Evolutionary conservation across 2,888 invertebrate species (phyloP).

Genomic region (Quadroppia sp.): DNA sequence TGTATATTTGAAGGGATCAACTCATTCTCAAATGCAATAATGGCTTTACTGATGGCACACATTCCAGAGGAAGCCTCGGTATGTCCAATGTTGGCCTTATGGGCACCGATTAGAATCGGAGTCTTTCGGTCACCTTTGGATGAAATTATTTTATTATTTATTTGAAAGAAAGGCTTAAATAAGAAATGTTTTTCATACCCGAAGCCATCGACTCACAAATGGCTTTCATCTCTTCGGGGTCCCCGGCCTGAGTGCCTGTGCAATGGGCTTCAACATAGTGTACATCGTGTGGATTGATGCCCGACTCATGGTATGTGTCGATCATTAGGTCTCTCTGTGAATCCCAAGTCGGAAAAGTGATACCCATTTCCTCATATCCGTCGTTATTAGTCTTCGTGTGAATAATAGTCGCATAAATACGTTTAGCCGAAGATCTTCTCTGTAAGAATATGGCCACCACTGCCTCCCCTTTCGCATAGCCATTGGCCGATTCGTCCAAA

Average conservation of each 20-base stretch:
- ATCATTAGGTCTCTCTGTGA: slow-evolving; percentile 64
- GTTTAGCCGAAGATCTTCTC: slow-evolving; percentile 65
- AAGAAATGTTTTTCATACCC: slow-evolving; percentile 53
- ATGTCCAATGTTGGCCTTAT: slow-evolving; percentile 98
- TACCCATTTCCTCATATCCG: slow-evolving; percentile 84
- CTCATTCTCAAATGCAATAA: slow-evolving; percentile 56
- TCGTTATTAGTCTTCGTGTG: slow-evolving; percentile 89
- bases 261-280: slow-evolving; percentile 59
- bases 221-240: slow-evolving; percentile 58
- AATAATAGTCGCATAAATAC: slow-evolving; percentile 79
- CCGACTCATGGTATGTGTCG: slow-evolving; percentile 46
- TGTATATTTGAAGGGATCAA: slow-evolving; percentile 57
- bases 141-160: not conserved
- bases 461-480: slow-evolving; percentile 78
- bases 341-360: slow-evolving; percentile 74
- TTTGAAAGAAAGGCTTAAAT: too few species aligned
- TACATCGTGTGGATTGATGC: slow-evolving; percentile 55
- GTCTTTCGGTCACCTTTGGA: slow-evolving; percentile 57
- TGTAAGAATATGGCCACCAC: slow-evolving; percentile 68
- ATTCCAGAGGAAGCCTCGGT: slow-evolving; percentile 64
- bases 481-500: slow-evolving; percentile 59
- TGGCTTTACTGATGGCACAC: slow-evolving; percentile 55
- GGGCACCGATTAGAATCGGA: slow-evolving; percentile 89
- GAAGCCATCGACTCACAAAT: slow-evolving; percentile 51
- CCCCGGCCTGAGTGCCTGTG: slow-evolving; percentile 58